phyloP scores from a whole-genome alignment of 2,113 vertebrate genomes.

The Elaphurus davidianus region DNA sequence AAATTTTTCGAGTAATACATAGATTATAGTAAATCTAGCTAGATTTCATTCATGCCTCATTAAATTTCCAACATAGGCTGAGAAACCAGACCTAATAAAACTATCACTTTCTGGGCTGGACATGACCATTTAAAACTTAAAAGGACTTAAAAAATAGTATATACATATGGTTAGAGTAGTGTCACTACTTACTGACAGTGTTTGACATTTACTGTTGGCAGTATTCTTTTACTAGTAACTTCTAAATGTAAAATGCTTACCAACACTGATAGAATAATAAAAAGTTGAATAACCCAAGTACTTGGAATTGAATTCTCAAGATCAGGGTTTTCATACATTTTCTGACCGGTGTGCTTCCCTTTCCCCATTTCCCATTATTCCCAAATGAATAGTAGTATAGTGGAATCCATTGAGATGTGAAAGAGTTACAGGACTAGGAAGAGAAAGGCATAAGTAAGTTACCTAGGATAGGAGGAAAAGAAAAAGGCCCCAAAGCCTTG shows the following conservation, averaged over 20 bases:
- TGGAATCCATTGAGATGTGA: background rate
- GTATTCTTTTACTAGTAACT: background rate
- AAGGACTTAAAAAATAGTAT: background rate
- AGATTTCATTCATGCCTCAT: background rate
- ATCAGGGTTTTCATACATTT: constrained; percentile 71
- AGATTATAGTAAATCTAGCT: background rate
- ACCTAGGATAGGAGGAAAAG: background rate
- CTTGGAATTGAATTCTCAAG: constrained; percentile 80
- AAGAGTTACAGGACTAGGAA: constrained; percentile 2
- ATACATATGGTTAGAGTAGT: background rate
- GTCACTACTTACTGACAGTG: background rate
- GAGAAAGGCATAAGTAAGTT: background rate
- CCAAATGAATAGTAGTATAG: background rate
- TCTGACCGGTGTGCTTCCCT: constrained; percentile 72
- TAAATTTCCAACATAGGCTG: background rate
- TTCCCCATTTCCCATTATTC: constrained; percentile 78
- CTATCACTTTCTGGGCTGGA: background rate
- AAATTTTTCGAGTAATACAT: background rate
- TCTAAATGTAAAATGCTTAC: background rate
- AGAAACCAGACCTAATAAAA: background rate
- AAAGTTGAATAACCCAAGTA: constrained; percentile 61
- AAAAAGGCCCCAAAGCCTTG: constrained; percentile 56
- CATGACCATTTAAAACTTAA: background rate
- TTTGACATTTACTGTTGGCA: background rate
- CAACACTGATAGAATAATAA: background rate